Evolutionary conservation across 2,888 invertebrate species (phyloP).

Genomic region (Elegia similella): DNA sequence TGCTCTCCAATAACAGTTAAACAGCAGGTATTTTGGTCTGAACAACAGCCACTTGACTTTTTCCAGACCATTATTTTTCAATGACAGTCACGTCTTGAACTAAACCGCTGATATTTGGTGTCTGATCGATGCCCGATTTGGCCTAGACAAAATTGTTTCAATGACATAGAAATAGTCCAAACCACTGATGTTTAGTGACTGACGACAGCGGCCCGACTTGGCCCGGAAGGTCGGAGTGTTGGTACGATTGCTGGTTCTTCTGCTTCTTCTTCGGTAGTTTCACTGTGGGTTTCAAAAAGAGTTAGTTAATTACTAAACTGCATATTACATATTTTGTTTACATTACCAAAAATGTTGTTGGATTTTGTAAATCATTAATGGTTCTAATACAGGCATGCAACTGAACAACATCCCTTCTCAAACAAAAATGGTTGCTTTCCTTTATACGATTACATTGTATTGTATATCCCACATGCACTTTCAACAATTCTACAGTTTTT

Average conservation of each 20-base stretch:
- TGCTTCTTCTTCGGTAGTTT: constrained; percentile 50
- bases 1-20: neutral
- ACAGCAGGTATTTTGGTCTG: neutral
- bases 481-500: no score
- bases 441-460: no score
- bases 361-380: no score
- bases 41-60: no score
- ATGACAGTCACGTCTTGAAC: no score
- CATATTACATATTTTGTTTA: neutral
- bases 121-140: neutral
- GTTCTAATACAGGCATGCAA: no score
- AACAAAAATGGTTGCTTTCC: no score
- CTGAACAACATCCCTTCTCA: no score
- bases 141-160: neutral
- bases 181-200: constrained; percentile 39
- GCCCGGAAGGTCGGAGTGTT: constrained; percentile 59
- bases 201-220: constrained; percentile 51
- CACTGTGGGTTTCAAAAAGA: constrained; percentile 38
- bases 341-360: neutral
- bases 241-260: constrained; percentile 70
- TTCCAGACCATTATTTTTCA: no score
- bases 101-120: no score
- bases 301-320: constrained; percentile 16
- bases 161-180: neutral
- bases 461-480: no score